phyloP scores from a whole-genome alignment of 2,797 vertebrate species.

The Muscicapa comitata region DNA sequence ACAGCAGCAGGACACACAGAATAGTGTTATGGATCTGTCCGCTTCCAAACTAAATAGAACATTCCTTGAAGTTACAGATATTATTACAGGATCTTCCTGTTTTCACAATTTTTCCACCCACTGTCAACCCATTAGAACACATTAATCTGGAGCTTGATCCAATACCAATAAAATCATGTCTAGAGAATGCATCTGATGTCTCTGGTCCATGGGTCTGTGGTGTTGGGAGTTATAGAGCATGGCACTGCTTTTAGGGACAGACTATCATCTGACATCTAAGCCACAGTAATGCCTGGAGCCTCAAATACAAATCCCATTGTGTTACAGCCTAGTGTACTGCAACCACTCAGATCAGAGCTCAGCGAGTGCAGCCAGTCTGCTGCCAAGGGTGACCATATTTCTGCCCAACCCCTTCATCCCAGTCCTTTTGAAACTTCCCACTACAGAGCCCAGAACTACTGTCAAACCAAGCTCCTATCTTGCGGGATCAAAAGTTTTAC shows the following conservation, averaged over 20 bases:
- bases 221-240: not conserved
- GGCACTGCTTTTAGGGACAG: not conserved
- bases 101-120: not conserved
- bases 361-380: fast-evolving
- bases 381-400: not conserved
- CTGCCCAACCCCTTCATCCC: not conserved
- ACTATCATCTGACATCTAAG: not conserved
- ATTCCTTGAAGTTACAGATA: not conserved
- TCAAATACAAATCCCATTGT: not conserved
- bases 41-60: not conserved
- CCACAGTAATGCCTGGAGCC: not conserved
- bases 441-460: not conserved
- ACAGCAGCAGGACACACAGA: not conserved
- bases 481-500: not conserved
- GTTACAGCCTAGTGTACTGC: not conserved
- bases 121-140: not conserved
- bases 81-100: not conserved
- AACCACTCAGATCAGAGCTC: not conserved
- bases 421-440: not conserved
- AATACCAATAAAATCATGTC: not conserved
- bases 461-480: not conserved
- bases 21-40: not conserved
- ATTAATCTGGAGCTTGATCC: not conserved
- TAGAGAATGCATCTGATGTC: not conserved
- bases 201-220: not conserved